Conservation (phyloP, 2,797 vertebrate species). For the Dallia pectoralis region DNA sequence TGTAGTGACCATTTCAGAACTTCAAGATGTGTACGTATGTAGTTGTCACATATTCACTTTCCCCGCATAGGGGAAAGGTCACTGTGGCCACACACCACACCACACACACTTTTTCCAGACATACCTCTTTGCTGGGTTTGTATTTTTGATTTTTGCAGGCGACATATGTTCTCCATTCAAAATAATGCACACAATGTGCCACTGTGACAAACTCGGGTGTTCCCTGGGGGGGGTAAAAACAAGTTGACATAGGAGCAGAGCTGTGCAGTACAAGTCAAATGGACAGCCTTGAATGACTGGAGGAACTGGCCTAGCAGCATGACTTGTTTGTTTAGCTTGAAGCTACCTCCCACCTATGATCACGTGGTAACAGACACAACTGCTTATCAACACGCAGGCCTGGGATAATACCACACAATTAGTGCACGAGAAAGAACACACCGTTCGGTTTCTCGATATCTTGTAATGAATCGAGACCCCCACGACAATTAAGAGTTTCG, state of each 20-base stretch:
- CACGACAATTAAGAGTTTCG: not conserved
- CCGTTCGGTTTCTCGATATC: not conserved
- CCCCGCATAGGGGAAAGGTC: not conserved
- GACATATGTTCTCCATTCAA: conserved; percentile 90
- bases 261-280: not conserved
- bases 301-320: not conserved
- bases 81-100: not conserved
- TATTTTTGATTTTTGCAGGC: conserved; percentile 88
- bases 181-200: conserved; percentile 89
- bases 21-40: not conserved
- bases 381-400: not conserved
- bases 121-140: conserved; percentile 87
- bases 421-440: not conserved
- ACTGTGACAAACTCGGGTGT: conserved; percentile 89
- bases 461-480: not conserved
- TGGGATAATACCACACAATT: not conserved
- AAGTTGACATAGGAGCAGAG: not conserved
- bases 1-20: not conserved
- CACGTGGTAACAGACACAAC: not conserved
- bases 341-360: not conserved
- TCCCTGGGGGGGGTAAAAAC: conserved; percentile 71
- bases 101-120: not conserved
- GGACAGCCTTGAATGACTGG: not conserved
- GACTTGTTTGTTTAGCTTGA: not conserved
- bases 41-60: not conserved